Evolutionary conservation across 1,140 invertebrate species (phyloP).

Genomic region (Hormaphis cornu): DNA sequence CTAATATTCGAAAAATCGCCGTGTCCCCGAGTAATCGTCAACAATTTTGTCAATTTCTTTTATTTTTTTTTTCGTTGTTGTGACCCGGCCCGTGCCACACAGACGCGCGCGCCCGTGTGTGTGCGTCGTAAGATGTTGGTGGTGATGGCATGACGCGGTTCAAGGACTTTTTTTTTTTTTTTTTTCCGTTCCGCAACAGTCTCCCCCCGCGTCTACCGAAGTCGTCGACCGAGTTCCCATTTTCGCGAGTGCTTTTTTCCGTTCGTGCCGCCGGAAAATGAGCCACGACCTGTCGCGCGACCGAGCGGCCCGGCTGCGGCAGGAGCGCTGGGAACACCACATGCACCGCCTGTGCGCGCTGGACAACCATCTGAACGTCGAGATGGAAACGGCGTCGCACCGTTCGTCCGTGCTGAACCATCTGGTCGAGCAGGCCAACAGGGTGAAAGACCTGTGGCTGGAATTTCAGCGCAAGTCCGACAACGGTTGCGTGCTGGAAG

Average conservation of each 20-base stretch:
- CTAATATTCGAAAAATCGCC: not conserved
- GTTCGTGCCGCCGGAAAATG: not conserved
- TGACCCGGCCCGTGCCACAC: too few species aligned
- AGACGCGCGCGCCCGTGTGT: too few species aligned
- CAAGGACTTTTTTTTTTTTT: constrained; percentile 9
- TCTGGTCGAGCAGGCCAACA: constrained; percentile 16
- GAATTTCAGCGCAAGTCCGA: constrained; percentile 23
- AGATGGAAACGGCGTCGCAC: constrained; percentile 23
- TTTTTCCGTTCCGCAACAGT: not conserved
- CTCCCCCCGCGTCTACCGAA: too few species aligned
- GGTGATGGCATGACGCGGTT: not conserved
- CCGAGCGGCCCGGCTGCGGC: not conserved
- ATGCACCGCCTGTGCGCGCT: constrained; percentile 25
- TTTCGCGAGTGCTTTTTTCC: not conserved
- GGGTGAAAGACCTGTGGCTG: constrained; percentile 19
- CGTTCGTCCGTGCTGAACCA: constrained; percentile 11
- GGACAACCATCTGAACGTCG: constrained; percentile 19
- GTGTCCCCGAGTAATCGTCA: not conserved
- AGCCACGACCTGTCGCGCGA: not conserved
- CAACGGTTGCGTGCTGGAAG: constrained; percentile 16
- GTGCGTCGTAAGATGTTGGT: not conserved
- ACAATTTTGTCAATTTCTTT: not conserved
- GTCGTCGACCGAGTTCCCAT: too few species aligned
- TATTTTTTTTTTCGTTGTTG: too few species aligned
- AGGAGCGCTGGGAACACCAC: constrained; percentile 26